Evolutionary conservation across 2,113 vertebrate genomes (phyloP).

Genomic region (Circaetus cinerascens): DNA sequence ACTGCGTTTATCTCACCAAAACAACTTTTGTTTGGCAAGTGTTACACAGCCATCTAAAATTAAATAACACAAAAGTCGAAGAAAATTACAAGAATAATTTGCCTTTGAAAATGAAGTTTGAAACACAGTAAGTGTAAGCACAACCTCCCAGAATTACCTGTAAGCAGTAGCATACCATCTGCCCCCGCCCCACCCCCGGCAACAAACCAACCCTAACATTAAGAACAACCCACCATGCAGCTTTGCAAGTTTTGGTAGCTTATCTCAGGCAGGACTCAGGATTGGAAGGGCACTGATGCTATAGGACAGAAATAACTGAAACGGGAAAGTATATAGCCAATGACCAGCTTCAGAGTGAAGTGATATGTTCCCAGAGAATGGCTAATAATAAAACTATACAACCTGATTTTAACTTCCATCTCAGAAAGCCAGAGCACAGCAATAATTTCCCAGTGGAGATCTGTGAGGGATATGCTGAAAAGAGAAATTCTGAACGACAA

Average conservation of each 20-base stretch:
- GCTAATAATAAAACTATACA: neutral
- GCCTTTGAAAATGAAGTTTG: neutral
- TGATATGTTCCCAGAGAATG: neutral
- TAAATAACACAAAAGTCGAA: neutral
- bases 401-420: neutral
- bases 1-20: neutral
- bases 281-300: neutral
- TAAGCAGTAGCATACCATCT: neutral
- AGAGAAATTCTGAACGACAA: neutral
- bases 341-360: neutral
- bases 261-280: neutral
- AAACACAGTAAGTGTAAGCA: neutral
- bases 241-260: neutral
- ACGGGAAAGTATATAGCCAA: neutral
- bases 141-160: neutral
- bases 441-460: neutral
- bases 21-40: neutral
- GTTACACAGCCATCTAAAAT: neutral
- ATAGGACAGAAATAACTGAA: neutral
- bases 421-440: neutral
- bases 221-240: neutral
- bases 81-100: neutral
- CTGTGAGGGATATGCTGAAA: neutral
- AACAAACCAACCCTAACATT: neutral
- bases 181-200: rapidly evolving